phyloP scores from a whole-genome alignment of 2,888 invertebrate species.

The Lepidochitona cinerea region DNA sequence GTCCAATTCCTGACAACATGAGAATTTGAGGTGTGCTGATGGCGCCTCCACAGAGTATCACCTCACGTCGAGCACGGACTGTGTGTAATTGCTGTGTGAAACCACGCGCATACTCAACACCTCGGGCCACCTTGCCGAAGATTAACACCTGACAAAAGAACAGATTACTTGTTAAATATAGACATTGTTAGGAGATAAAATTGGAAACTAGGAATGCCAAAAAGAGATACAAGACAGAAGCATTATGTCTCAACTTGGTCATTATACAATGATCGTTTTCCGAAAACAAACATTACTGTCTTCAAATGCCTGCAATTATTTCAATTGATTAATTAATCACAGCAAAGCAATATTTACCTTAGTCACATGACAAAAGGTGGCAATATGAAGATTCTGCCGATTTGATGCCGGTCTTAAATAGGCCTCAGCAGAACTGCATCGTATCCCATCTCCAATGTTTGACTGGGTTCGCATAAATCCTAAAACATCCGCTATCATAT shows the following conservation, averaged over 20 bases:
- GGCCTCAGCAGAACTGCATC: background rate
- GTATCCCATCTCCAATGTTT: background rate
- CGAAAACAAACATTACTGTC: background rate
- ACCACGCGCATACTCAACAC: conserved; percentile 53
- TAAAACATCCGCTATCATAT: too few relatives aligned
- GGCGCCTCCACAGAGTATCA: conserved; percentile 67
- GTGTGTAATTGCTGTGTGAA: conserved; percentile 35
- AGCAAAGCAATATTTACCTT: background rate
- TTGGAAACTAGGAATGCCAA: too few relatives aligned
- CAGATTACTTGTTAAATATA: too few relatives aligned
- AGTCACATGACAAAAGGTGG: background rate
- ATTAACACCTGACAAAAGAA: conserved; percentile 45
- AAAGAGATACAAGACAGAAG: background rate
- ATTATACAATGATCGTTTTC: too few relatives aligned
- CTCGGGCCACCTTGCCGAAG: conserved; percentile 51
- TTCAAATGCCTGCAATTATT: background rate
- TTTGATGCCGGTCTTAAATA: background rate
- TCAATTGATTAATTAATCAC: background rate
- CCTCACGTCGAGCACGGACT: conserved; percentile 54
- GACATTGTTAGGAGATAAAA: too few relatives aligned
- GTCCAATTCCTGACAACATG: conserved; percentile 69
- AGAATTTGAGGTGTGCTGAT: conserved; percentile 68
- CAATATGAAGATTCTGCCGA: background rate
- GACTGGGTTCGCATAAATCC: background rate
- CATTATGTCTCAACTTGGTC: too few relatives aligned